Evolutionary conservation across 2,113 vertebrate genomes (phyloP).

Genomic region (Falcunculus frontatus): DNA sequence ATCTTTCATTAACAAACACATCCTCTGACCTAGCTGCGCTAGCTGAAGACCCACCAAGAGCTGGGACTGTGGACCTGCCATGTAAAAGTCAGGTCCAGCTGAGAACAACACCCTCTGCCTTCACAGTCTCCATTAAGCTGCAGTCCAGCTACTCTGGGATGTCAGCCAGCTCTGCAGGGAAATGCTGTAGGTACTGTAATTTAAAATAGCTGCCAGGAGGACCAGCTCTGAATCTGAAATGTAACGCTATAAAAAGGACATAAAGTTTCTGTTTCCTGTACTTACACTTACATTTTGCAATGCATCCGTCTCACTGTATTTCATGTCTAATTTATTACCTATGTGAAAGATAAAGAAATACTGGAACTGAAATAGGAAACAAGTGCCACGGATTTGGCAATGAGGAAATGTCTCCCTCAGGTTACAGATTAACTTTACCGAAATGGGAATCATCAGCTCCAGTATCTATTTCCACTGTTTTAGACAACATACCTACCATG

Average conservation of each 20-base stretch:
- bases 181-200: conserved; percentile 1
- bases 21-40: not conserved
- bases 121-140: not conserved
- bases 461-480: not conserved
- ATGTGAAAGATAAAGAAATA: not conserved
- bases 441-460: not conserved
- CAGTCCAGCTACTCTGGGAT: conserved; percentile 4
- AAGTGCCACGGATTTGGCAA: not conserved
- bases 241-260: not conserved
- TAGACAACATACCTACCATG: not conserved
- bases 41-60: not conserved
- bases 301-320: not conserved
- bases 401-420: not conserved
- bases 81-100: not conserved
- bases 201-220: conserved; percentile 14
- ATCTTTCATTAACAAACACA: conserved; percentile 9
- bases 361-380: not conserved
- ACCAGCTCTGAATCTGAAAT: conserved; percentile 26
- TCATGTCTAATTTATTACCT: not conserved
- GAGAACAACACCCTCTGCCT: not conserved
- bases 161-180: conserved; percentile 23
- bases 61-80: not conserved
- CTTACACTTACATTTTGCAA: not conserved
- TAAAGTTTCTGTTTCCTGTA: not conserved
- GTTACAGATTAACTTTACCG: not conserved